Conservation (phyloP, 2,888 invertebrate genomes). For the Euspilapteryx auroguttella region DNA sequence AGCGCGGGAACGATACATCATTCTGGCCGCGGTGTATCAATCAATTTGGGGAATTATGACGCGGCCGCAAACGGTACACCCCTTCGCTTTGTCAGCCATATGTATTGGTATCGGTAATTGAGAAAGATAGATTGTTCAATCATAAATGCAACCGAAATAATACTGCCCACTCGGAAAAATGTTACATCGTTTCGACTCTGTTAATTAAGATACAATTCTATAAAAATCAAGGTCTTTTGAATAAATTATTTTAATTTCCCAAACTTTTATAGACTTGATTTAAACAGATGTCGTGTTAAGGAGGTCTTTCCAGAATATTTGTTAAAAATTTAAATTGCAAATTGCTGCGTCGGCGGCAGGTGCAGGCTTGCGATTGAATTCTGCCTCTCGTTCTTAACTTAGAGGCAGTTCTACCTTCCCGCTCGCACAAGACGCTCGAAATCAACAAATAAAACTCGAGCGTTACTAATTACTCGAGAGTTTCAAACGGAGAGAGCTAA, state of each 20-base stretch:
- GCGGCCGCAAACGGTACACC: conserved; percentile 18
- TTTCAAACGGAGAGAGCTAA: conserved; percentile 52
- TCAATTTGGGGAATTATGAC: conserved; percentile 46
- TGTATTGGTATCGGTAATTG: too few species aligned
- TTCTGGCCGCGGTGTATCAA: conserved; percentile 35
- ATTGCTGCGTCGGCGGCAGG: conserved; percentile 53
- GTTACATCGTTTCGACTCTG: too few species aligned
- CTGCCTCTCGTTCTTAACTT: conserved; percentile 27
- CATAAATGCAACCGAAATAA: too few species aligned
- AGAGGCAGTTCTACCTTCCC: conserved; percentile 20
- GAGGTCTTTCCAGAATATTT: conserved; percentile 56
- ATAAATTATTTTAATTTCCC: background rate
- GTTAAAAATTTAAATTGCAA: conserved; percentile 60
- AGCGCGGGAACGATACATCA: conserved; percentile 37
- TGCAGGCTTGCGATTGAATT: conserved; percentile 42
- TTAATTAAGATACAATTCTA: background rate
- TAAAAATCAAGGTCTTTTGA: background rate
- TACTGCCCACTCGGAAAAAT: too few species aligned
- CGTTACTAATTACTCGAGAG: conserved; percentile 56
- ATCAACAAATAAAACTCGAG: conserved; percentile 61
- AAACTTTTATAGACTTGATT: conserved; percentile 51
- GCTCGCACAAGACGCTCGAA: conserved; percentile 26
- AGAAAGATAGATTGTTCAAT: too few species aligned
- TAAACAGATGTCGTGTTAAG: conserved; percentile 63
- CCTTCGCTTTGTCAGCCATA: conserved; percentile 13